These are phyloP conservation scores for Drosophila seguyi DNA, from an alignment of 1,140 invertebrate species.

Conservation along the genomic window DNA sequence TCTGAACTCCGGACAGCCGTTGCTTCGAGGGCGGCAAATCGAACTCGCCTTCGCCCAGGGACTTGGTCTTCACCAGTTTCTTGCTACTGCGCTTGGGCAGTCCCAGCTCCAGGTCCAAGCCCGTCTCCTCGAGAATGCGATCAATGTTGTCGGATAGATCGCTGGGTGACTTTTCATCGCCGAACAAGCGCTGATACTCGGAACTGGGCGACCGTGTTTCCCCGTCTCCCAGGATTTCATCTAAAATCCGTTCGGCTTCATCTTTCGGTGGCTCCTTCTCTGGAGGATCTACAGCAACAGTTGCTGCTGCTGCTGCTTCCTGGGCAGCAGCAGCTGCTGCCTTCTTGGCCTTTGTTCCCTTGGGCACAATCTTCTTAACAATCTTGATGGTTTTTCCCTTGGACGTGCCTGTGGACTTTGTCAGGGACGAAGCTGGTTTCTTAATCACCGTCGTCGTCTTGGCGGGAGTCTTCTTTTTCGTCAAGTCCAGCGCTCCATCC, in stretches of 20 bases:
- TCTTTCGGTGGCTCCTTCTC: constrained; percentile 48
- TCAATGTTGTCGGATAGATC: constrained; percentile 83
- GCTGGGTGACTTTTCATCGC: constrained; percentile 81
- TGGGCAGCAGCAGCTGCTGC: constrained; percentile 48
- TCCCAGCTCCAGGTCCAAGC: constrained; percentile 73
- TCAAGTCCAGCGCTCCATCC: constrained; percentile 78
- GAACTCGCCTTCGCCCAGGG: constrained; percentile 75
- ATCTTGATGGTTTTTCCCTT: constrained; percentile 74
- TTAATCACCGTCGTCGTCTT: constrained; percentile 33
- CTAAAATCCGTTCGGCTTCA: constrained; percentile 72
- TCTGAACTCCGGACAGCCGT: constrained; percentile 70
- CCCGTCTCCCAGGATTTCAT: constrained; percentile 74
- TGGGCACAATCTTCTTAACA: constrained; percentile 79
- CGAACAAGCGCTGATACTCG: constrained; percentile 76
- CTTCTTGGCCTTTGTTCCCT: constrained; percentile 74
- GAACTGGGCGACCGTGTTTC: constrained; percentile 70
- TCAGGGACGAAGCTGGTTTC: constrained; percentile 23
- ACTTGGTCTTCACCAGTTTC: constrained; percentile 76
- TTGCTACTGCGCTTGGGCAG: constrained; percentile 62
- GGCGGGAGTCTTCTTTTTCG: constrained; percentile 62
- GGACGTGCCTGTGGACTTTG: constrained; percentile 44
- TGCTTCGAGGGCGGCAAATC: constrained; percentile 34
- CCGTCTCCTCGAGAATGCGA: constrained; percentile 73
- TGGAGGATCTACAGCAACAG: background rate
- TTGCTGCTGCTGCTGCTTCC: background rate